Conservation (phyloP, 2,797 vertebrate genomes). For the Silurus lanzhouensis region DNA sequence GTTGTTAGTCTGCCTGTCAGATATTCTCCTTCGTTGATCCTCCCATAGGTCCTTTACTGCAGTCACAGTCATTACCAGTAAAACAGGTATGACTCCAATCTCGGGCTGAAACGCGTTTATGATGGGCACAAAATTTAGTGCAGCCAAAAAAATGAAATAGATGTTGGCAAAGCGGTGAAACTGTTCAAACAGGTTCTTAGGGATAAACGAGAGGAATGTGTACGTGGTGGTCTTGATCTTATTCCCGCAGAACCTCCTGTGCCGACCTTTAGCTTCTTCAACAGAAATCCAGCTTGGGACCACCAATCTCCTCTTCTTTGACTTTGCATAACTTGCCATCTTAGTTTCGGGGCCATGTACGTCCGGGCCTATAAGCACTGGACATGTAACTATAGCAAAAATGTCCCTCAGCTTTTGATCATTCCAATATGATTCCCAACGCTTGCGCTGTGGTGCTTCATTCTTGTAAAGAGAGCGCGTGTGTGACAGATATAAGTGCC, state of each 20-base stretch:
- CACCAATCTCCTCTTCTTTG: conserved; percentile 61
- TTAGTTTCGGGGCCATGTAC: neutral
- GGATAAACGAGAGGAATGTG: conserved; percentile 71
- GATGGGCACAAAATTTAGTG: conserved; percentile 70
- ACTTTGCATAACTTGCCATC: conserved; percentile 16
- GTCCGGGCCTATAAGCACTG: neutral
- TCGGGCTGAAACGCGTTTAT: conserved; percentile 73
- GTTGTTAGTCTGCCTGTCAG: conserved; percentile 64
- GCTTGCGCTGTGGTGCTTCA: neutral
- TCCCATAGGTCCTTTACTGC: conserved; percentile 72
- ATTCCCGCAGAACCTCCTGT: conserved; percentile 61
- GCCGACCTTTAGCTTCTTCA: conserved; percentile 47
- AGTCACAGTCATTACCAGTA: conserved; percentile 61
- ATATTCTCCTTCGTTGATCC: conserved; percentile 66
- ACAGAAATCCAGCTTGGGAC: conserved; percentile 43
- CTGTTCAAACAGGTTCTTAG: conserved; percentile 75
- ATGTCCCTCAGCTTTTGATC: neutral
- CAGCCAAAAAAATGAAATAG: conserved; percentile 71
- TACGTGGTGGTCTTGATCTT: conserved; percentile 71
- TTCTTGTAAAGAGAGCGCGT: neutral
- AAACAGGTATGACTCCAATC: conserved; percentile 63
- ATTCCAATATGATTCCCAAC: neutral
- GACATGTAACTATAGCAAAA: neutral
- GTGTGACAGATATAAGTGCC: conserved; percentile 1
- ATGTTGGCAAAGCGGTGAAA: conserved; percentile 72